Percentiles rank a stretch among this genome's conserved stretches.
Conservation (phyloP, 1,140 invertebrate genomes). For the Drosophila bocqueti region DNA sequence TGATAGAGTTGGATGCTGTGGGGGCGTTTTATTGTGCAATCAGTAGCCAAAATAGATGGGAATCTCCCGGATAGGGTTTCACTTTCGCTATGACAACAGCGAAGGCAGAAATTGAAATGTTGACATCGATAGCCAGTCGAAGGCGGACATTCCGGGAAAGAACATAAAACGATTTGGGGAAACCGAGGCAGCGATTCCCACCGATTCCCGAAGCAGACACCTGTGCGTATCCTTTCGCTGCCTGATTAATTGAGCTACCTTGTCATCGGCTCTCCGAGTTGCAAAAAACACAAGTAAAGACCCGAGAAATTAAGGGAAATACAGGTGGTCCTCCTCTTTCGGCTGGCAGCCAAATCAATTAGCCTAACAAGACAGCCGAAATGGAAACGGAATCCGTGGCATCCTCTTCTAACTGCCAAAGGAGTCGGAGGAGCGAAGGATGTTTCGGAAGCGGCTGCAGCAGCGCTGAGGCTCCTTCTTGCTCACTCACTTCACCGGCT, state of each 20-base stretch:
- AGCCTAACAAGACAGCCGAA: slow-evolving; percentile 79
- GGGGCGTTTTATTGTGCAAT: slow-evolving; percentile 82
- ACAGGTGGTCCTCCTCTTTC: slow-evolving; percentile 57
- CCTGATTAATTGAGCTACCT: slow-evolving; percentile 79
- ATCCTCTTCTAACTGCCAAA: slow-evolving; percentile 46
- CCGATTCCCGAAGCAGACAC: slow-evolving; percentile 30
- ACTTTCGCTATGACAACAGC: slow-evolving; percentile 46
- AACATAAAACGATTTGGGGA: slow-evolving; percentile 29
- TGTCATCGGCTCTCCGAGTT: slow-evolving; percentile 46
- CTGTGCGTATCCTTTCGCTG: slow-evolving; percentile 47
- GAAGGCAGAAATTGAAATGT: slow-evolving; percentile 65
- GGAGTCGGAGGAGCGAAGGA: slow-evolving; percentile 16
- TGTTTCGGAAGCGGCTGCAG: slow-evolving; percentile 5
- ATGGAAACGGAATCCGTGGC: slow-evolving; percentile 29
- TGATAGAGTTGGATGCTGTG: slow-evolving; percentile 13
- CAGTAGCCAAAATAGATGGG: slow-evolving; percentile 66
- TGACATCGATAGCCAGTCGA: slow-evolving; percentile 65
- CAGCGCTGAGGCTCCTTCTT: slow-evolving; percentile 34
- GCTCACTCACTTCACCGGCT: slow-evolving; percentile 4
- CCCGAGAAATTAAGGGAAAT: slow-evolving; percentile 20
- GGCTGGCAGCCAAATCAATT: slow-evolving; percentile 68
- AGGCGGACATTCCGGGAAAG: slow-evolving; percentile 23
- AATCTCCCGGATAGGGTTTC: slow-evolving; percentile 56
- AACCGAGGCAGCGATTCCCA: slow-evolving; percentile 27
- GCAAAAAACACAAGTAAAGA: slow-evolving; percentile 47